Percentiles rank a stretch among this genome's conserved stretches.
Conservation (phyloP, 2,113 vertebrate species). For the Oriolus oriolus region DNA sequence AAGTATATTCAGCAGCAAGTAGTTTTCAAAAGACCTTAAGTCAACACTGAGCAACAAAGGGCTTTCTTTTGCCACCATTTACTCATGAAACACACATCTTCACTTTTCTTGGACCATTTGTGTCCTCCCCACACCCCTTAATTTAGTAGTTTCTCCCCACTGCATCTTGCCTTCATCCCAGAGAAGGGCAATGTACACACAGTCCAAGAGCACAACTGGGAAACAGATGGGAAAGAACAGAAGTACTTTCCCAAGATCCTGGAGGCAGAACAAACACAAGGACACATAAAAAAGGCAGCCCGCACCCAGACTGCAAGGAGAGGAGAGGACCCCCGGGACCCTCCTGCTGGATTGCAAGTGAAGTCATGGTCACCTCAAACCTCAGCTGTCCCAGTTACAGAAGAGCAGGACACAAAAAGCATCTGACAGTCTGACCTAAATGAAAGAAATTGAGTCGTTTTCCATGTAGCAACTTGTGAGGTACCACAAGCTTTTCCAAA, state of each 20-base stretch:
- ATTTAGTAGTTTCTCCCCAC: background rate
- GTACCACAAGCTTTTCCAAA: background rate
- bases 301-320: background rate
- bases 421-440: background rate
- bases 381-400: background rate
- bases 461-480: background rate
- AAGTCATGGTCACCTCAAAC: background rate
- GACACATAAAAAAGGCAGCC: background rate
- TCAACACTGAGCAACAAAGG: background rate
- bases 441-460: accelerated
- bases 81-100: background rate
- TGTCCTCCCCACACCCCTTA: background rate
- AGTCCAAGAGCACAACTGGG: background rate
- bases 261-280: background rate
- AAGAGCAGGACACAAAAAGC: background rate
- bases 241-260: background rate
- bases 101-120: background rate
- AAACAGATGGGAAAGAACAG: background rate
- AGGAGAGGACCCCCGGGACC: background rate
- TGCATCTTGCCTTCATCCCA: background rate
- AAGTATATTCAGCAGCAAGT: background rate
- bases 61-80: background rate
- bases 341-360: background rate
- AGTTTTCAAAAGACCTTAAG: background rate
- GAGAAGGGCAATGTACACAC: accelerated